Conservation (phyloP, 2,797 vertebrate species). For the Myiotriccus ornatus region DNA sequence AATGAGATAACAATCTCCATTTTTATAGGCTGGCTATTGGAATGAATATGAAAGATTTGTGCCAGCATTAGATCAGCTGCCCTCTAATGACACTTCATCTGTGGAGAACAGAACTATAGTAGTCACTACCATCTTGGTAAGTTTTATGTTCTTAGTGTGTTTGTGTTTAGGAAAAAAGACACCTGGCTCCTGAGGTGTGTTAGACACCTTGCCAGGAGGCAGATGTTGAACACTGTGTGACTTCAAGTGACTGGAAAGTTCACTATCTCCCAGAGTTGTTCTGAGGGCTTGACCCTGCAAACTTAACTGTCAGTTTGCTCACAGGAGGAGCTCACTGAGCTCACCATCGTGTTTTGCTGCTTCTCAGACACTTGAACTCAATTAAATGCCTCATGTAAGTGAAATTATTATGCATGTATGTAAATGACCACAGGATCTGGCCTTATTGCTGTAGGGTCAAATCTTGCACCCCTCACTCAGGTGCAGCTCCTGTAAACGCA, state of each 20-base stretch:
- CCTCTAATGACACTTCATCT: conserved; percentile 90
- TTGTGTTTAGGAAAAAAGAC: not conserved
- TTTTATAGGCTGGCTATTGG: conserved; percentile 96
- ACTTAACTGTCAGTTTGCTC: not conserved
- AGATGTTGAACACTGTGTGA: not conserved
- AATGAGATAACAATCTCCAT: conserved; percentile 40
- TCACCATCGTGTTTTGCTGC: not conserved
- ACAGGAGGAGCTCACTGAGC: not conserved
- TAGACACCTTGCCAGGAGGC: not conserved
- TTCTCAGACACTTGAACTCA: conserved; percentile 53
- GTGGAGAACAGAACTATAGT: conserved; percentile 99
- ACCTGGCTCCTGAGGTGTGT: not conserved
- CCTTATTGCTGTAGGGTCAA: conserved; percentile 3
- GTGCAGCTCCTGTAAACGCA: conserved; percentile 39
- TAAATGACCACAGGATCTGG: not conserved
- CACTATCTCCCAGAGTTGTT: not conserved
- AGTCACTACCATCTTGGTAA: conserved; percentile 99
- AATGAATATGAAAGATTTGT: conserved; percentile 97
- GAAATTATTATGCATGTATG: not conserved
- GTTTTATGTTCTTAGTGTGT: conserved; percentile 70
- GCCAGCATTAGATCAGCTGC: conserved; percentile 90
- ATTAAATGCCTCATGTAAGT: not conserved
- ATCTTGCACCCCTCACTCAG: conserved; percentile 39
- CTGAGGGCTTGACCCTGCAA: not conserved
- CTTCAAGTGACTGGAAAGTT: conserved; percentile 52